Evolutionary conservation across 2,888 invertebrate species (phyloP).

Genomic region (Ecdyonurus torrentis): DNA sequence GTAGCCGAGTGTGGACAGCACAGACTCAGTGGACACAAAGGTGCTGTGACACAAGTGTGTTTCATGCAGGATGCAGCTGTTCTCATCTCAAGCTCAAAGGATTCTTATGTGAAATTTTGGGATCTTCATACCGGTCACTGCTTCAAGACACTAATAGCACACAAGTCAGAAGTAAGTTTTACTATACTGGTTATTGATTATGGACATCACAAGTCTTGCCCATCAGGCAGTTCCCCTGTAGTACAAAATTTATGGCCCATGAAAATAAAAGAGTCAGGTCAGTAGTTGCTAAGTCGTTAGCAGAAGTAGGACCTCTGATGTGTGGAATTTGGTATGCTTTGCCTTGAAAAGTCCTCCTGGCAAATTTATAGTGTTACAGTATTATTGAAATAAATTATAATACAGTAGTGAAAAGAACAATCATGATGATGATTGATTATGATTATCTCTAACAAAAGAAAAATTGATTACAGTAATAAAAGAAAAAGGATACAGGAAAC

Average conservation of each 20-base stretch:
- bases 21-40: conserved; percentile 83
- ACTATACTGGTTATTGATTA: background rate
- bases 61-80: conserved; percentile 51
- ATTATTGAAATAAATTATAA: too few species aligned
- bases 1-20: conserved; percentile 81
- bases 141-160: conserved; percentile 85
- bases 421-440: too few species aligned
- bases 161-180: conserved; percentile 53
- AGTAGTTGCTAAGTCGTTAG: too few species aligned
- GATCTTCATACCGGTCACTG: conserved; percentile 88
- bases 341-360: too few species aligned
- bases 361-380: too few species aligned
- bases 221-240: background rate
- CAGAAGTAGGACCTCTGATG: too few species aligned
- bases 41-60: conserved; percentile 62
- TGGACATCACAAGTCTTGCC: background rate
- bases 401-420: too few species aligned
- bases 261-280: conserved; percentile 8
- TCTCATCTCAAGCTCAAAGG: conserved; percentile 73
- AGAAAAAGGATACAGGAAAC: too few species aligned
- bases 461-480: too few species aligned
- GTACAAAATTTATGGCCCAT: conserved; percentile 9
- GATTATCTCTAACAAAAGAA: too few species aligned
- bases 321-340: too few species aligned
- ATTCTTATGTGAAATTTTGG: conserved; percentile 94